phyloP scores from a whole-genome alignment of 2,797 vertebrate species.

The Pseudopleuronectes americanus region DNA sequence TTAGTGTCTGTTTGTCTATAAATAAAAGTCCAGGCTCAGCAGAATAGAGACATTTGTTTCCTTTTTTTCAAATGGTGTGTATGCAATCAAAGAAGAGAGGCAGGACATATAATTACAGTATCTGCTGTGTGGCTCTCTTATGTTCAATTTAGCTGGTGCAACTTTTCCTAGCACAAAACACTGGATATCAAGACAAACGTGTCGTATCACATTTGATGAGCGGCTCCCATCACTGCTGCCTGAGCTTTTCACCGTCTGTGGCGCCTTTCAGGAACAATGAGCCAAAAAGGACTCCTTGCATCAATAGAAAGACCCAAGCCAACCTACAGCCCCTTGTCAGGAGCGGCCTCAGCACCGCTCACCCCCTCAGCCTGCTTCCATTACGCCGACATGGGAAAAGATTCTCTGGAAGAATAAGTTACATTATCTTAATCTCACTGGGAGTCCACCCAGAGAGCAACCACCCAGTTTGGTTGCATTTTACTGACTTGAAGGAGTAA shows the following conservation, averaged over 20 bases:
- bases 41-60: not conserved
- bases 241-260: conserved; percentile 26
- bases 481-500: conserved; percentile 23
- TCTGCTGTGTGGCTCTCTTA: not conserved
- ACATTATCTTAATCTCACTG: conserved; percentile 32
- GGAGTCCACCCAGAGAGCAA: conserved; percentile 18
- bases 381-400: conserved; percentile 50
- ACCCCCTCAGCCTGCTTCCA: conserved; percentile 40
- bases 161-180: not conserved
- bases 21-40: conserved; percentile 21
- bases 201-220: conserved; percentile 14
- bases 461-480: conserved; percentile 16
- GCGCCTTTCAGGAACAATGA: conserved; percentile 37
- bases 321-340: conserved; percentile 34
- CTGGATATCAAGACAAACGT: conserved; percentile 2
- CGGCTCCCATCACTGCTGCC: conserved; percentile 1
- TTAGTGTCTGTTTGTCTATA: not conserved
- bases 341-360: conserved; percentile 24
- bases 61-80: conserved; percentile 3
- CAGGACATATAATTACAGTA: not conserved
- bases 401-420: conserved; percentile 25
- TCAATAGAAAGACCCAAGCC: conserved; percentile 41
- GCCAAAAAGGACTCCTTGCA: conserved; percentile 42
- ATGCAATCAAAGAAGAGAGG: not conserved
- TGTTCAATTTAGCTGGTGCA: not conserved